Base-by-base conservation (phyloP, 1,140 invertebrate genomes). In the Ips nitidus region DNA sequence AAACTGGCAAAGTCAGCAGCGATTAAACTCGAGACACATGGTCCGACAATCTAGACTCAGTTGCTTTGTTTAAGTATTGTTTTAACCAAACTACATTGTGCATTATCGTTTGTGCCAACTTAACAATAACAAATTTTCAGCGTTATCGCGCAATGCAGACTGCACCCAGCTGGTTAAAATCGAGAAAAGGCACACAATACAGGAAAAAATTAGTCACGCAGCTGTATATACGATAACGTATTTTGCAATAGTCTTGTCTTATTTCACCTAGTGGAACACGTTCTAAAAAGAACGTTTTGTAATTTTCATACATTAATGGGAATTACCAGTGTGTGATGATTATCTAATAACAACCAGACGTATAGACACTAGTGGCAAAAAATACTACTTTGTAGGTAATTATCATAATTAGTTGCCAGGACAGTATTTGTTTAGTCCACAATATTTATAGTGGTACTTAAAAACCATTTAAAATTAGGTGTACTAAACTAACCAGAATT, bases 81-180 rank as follows among this genome's bases (percentile, higher is more conserved):
- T 56, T 56, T 56, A 56, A 39, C 38, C n/a, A 56, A 56, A 56
- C 53, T 37, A 37, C 53, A 59, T 59, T 41, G 42, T 59, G 5
- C 57, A 52, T 65, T 65, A 53, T 53, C 41, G 52, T 50, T 45
- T 45, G 38, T 36, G 38, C 50, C 39, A 52, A 41, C 41, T 53
- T 22, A 22, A 65, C 50, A 53, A 53, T 53, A 65, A 55, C 52
- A 65, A 62, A 37, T 53, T 40, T 65, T 65, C 22, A 53, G 41
- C 36, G 62, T 53, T 53, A 65, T 65, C 62, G 62, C 41, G 41
- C 38, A 62, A 65, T 41, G 62, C 50, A 65, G n/a, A 55, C 52
- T 65, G 52, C 52, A 42, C 62, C 60, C 60, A 62, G 45, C 40
- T 41, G n/a, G 57, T 41, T 40, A 59, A 59, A 59, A 42, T 41